phyloP scores from a whole-genome alignment of 1,140 invertebrate species.

The Eriocheir sinensis region DNA sequence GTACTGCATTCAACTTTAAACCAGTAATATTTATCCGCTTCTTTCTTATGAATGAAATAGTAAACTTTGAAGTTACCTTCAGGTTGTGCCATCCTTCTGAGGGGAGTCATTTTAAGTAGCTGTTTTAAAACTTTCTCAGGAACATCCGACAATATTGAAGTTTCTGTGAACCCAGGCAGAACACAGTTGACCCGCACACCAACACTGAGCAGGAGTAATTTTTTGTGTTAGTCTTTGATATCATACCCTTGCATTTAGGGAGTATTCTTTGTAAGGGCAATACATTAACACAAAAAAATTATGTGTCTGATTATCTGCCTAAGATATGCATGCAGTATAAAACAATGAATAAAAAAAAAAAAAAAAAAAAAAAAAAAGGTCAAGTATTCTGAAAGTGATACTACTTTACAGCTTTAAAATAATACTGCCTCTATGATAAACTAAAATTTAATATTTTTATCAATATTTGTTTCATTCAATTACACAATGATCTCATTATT shows the following conservation, averaged over 20 bases:
- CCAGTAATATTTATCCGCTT: neutral
- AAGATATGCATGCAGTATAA: no score
- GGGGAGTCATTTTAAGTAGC: conserved; percentile 86
- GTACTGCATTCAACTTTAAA: no score
- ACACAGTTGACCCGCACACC: conserved; percentile 90
- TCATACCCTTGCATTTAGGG: neutral
- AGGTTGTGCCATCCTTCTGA: conserved; percentile 88
- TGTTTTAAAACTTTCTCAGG: conserved; percentile 90
- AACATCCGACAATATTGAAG: conserved; percentile 90
- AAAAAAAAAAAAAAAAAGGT: no score
- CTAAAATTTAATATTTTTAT: no score
- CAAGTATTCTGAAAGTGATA: no score
- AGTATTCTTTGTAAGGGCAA: neutral
- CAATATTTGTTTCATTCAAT: no score
- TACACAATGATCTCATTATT: no score
- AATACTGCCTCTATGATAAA: no score
- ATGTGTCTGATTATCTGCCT: no score
- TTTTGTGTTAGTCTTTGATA: neutral
- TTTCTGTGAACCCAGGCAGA: conserved; percentile 93
- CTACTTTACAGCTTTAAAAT: no score
- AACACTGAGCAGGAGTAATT: conserved; percentile 80
- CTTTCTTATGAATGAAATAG: neutral
- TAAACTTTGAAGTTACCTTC: conserved; percentile 84
- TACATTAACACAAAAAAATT: no score
- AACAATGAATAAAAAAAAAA: no score